These are phyloP conservation scores for Morus bassanus DNA, from an alignment of 2,797 vertebrate genomes.

Conservation along the genomic window DNA sequence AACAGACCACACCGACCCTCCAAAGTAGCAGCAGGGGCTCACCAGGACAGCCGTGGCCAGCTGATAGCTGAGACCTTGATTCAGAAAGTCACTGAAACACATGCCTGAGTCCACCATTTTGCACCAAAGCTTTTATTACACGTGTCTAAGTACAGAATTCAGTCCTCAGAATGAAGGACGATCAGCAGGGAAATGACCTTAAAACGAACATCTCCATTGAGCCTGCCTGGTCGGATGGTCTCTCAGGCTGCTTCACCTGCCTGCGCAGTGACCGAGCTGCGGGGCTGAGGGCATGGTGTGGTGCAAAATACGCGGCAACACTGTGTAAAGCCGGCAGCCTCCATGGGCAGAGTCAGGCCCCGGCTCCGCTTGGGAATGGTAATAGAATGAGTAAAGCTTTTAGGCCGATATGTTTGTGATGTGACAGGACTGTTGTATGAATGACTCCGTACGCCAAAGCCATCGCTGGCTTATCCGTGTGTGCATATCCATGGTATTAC, in stretches of 20 bases:
- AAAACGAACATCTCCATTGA: fast-evolving
- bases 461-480: background rate
- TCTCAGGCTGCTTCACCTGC: fast-evolving
- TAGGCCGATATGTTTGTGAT: background rate
- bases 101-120: fast-evolving
- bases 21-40: fast-evolving
- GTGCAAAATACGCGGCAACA: fast-evolving
- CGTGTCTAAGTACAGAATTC: background rate
- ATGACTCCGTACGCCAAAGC: fast-evolving
- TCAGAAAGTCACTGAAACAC: background rate
- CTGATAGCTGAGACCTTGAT: fast-evolving
- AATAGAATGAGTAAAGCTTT: background rate
- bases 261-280: fast-evolving
- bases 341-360: background rate
- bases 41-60: background rate
- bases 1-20: background rate
- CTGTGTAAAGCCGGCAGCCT: background rate
- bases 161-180: fast-evolving
- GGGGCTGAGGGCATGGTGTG: no score
- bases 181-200: background rate
- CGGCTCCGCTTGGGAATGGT: background rate
- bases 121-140: background rate
- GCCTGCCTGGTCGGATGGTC: background rate
- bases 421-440: background rate
- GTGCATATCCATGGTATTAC: background rate